Percentiles rank a stretch among this genome's conserved stretches.
Evolutionary conservation across 2,113 vertebrate genomes (phyloP).

Genomic region (Rhineura floridana): DNA sequence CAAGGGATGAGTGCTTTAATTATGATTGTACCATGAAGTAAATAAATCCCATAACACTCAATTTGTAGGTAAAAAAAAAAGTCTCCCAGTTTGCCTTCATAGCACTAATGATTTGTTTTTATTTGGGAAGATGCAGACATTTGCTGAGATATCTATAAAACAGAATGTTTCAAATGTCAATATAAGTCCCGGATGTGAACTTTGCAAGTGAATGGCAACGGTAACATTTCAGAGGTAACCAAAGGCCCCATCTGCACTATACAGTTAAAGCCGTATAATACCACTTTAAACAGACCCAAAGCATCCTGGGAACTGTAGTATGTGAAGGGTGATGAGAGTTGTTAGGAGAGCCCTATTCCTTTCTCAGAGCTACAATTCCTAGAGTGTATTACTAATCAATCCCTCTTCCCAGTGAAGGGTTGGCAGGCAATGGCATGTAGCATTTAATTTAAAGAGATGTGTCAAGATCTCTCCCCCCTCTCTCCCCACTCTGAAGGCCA

Average conservation of each 20-base stretch:
- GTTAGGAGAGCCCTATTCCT: no score
- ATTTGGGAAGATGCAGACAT: background rate
- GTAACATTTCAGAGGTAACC: background rate
- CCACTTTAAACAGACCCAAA: no score
- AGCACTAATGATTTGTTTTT: slow-evolving; percentile 42
- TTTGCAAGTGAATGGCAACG: background rate
- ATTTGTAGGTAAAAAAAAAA: slow-evolving; percentile 27
- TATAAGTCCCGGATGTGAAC: background rate
- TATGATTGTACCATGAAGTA: slow-evolving; percentile 51
- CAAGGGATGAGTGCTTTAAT: slow-evolving; percentile 44
- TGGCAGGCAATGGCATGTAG: background rate
- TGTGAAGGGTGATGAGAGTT: no score
- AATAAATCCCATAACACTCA: slow-evolving; percentile 58
- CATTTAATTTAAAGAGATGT: background rate
- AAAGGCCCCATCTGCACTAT: no score
- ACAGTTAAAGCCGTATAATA: no score
- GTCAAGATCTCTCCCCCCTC: no score
- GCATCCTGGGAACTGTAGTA: no score
- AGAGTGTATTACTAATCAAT: no score
- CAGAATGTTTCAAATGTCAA: slow-evolving; percentile 29
- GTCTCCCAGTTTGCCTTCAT: slow-evolving; percentile 12
- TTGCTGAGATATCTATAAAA: slow-evolving; percentile 26
- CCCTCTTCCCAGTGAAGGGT: no score
- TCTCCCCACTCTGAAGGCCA: background rate
- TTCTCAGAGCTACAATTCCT: no score